phyloP scores from a whole-genome alignment of 1,140 invertebrate species.

The Drosophila ficusphila region DNA sequence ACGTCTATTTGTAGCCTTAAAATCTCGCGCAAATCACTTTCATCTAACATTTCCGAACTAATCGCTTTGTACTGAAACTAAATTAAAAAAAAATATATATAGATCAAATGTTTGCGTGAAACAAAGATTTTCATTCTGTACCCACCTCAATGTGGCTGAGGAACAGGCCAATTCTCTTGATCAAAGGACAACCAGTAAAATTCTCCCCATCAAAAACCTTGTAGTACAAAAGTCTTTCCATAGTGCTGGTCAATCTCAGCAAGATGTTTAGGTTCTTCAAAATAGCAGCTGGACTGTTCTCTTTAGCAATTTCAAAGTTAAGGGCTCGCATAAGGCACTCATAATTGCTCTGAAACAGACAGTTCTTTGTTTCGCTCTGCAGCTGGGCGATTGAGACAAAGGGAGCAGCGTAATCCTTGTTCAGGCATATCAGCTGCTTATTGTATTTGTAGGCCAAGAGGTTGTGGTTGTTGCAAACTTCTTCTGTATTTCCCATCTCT shows the following conservation, averaged over 20 bases:
- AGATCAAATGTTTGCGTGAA: not conserved
- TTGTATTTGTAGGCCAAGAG: slow-evolving; percentile 68
- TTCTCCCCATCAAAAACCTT: slow-evolving; percentile 64
- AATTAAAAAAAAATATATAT: not conserved
- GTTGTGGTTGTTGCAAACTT: not conserved
- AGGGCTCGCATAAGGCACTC: slow-evolving; percentile 71
- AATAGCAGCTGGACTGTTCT: slow-evolving; percentile 31
- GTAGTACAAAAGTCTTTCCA: slow-evolving; percentile 69
- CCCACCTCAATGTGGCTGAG: slow-evolving; percentile 69
- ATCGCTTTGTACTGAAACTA: slow-evolving; percentile 60
- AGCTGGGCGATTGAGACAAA: not conserved
- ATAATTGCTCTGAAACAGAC: slow-evolving; percentile 69
- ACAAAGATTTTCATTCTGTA: too few relatives aligned
- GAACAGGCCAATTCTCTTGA: slow-evolving; percentile 74
- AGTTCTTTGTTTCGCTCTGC: slow-evolving; percentile 45
- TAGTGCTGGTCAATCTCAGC: slow-evolving; percentile 49
- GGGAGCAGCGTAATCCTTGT: slow-evolving; percentile 6
- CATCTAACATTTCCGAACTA: slow-evolving; percentile 12
- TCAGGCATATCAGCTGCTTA: slow-evolving; percentile 58
- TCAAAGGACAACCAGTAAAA: slow-evolving; percentile 59
- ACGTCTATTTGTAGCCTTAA: slow-evolving; percentile 45
- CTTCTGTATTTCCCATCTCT: slow-evolving; percentile 1
- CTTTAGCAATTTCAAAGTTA: slow-evolving; percentile 48
- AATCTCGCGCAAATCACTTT: slow-evolving; percentile 51
- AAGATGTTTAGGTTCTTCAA: slow-evolving; percentile 52